Conservation (phyloP, 1,140 invertebrate species). For the Venturia canescens region DNA sequence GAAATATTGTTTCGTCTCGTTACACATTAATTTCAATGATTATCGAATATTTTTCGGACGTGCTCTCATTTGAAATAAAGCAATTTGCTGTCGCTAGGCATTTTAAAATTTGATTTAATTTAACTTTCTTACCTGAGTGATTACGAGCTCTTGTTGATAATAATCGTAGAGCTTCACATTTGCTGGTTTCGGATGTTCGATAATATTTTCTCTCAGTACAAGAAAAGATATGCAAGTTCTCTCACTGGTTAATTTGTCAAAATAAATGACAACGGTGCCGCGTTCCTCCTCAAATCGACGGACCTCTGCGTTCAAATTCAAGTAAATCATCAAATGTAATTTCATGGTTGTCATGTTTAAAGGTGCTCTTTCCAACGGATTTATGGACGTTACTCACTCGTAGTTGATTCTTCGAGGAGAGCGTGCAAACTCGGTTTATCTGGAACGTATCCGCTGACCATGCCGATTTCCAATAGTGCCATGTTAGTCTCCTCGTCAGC, state of each 20-base stretch:
- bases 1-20: neutral
- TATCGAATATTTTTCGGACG: neutral
- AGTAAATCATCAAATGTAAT: slow-evolving; percentile 43
- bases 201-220: slow-evolving; percentile 71
- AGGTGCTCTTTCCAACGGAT: no score
- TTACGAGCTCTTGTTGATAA: slow-evolving; percentile 79
- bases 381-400: slow-evolving; percentile 67
- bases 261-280: slow-evolving; percentile 75
- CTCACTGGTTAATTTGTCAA: slow-evolving; percentile 74
- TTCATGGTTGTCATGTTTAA: neutral
- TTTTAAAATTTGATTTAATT: neutral
- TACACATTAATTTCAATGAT: neutral
- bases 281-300: slow-evolving; percentile 78
- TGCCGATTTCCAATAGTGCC: slow-evolving; percentile 81
- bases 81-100: neutral
- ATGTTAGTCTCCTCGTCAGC: slow-evolving; percentile 79
- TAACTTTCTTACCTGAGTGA: slow-evolving; percentile 51
- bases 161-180: slow-evolving; percentile 84
- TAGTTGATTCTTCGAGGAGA: slow-evolving; percentile 71
- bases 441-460: slow-evolving; percentile 82
- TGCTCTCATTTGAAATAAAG: no score
- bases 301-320: slow-evolving; percentile 68
- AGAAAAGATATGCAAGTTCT: slow-evolving; percentile 76
- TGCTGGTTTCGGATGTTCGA: slow-evolving; percentile 79
- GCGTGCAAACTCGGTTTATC: slow-evolving; percentile 76